Evolutionary conservation across 2,888 invertebrate species (phyloP), one percentile per base, ranked within the genome.

Genomic region (Mythimna impura): DNA sequence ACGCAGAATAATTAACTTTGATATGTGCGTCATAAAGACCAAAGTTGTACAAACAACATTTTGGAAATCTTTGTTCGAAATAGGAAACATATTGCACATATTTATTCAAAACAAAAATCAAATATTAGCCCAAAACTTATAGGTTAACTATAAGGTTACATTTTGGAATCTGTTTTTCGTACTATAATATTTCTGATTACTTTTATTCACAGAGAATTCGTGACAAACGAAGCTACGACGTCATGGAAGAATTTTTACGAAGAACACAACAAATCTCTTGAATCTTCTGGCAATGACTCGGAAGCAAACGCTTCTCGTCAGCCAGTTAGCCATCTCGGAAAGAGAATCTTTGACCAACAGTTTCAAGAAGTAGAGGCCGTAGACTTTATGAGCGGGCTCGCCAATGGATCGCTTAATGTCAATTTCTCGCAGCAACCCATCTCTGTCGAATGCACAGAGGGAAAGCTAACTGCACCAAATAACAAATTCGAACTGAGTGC

Each of bases 191-290:
- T 22, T 22, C 4, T 12, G 47, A 57, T 71, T 66, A 8, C 55
- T 9, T 62, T 60, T 36, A 60, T 60, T 22, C 89, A 83, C 91
- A 96, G 96, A 2, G 96, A 96, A 76, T 96, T 95, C 76, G 89
- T 91, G 22, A 94, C 94, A 22, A 93, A 95, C 78, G 96, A 95
- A 89, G 95, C 92, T 0, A 95, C 96, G 6, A 96, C 95, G 2
- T 94, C 96, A 34, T 96, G 96, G 96, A 95, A 94, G 82, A 95
- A 93, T 72, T 92, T 95, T 66, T 96, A 96, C 57, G 96, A 95
- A 74, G 94, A 96, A 58, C 95, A 95, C 73, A 95, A 96, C 72
- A 94, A 94, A 64, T 93, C 95, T 0, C 74, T 94, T 30, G 96
- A 96, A 79, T 92, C 92, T 0, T 95, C 95, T 0, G 92, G 90